A percentile compares a stretch with the other conserved stretches of the same genome.
Conservation (phyloP, 2,888 invertebrate species). For the Diplolepis rosae region DNA sequence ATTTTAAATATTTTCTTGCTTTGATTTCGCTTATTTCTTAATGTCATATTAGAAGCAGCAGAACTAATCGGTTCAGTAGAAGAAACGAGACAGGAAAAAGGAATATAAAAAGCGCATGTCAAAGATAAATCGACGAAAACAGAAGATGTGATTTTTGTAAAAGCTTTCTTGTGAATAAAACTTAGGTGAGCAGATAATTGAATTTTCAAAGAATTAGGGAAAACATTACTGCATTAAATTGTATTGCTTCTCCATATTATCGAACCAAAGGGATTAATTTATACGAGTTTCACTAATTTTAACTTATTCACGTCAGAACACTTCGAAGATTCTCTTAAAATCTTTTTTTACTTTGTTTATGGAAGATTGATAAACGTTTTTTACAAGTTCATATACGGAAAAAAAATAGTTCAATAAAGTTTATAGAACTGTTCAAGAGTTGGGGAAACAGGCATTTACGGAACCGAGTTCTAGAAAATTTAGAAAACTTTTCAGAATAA, state of each 20-base stretch:
- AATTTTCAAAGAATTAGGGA: neutral
- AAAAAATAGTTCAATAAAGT: no score
- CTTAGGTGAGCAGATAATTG: constrained; percentile 5
- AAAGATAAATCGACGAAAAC: constrained; percentile 16
- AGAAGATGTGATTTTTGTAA: constrained; percentile 30
- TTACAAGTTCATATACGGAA: no score
- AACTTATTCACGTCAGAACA: no score
- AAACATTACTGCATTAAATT: neutral
- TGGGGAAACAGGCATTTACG: no score
- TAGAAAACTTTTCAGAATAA: no score
- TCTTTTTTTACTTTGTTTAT: no score
- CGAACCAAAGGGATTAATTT: neutral
- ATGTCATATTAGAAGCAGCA: neutral
- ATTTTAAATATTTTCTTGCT: constrained; percentile 27
- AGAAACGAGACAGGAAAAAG: constrained; percentile 11
- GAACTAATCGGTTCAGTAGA: constrained; percentile 5
- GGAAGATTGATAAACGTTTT: no score
- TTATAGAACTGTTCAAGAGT: no score
- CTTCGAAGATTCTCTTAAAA: no score
- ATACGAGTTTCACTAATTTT: no score
- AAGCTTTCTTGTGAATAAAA: constrained; percentile 21
- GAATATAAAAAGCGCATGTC: constrained; percentile 3
- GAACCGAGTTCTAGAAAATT: no score
- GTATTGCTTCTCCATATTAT: neutral
- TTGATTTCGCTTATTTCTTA: constrained; percentile 15